Evolutionary conservation across 2,797 vertebrate genomes (phyloP).

Genomic region (Poecilia picta): DNA sequence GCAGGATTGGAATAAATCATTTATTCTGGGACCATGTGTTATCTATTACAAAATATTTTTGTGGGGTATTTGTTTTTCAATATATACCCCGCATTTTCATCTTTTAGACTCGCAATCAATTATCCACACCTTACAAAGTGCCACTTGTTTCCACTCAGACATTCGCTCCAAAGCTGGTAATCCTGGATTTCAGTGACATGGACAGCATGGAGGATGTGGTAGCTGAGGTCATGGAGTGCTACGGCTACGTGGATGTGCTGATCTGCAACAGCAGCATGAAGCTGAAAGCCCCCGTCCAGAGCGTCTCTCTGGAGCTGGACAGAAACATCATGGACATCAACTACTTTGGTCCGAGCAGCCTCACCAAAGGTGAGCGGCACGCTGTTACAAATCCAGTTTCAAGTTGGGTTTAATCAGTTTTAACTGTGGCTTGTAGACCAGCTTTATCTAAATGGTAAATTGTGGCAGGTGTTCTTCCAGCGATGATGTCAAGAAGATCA

Average conservation of each 20-base stretch:
- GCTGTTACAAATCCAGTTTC: background rate
- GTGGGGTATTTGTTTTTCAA: no score
- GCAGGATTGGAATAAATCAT: background rate
- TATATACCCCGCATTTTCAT: background rate
- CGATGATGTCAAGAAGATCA: slow-evolving; percentile 91
- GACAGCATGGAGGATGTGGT: slow-evolving; percentile 86
- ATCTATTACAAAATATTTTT: background rate
- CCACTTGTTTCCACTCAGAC: slow-evolving; percentile 75
- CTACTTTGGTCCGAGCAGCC: slow-evolving; percentile 93
- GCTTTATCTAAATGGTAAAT: slow-evolving; percentile 3
- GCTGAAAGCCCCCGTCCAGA: slow-evolving; percentile 90
- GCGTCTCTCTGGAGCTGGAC: slow-evolving; percentile 90
- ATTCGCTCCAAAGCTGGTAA: slow-evolving; percentile 91
- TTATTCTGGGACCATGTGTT: background rate
- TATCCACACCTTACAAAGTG: background rate
- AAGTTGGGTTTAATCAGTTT: background rate
- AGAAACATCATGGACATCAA: slow-evolving; percentile 96
- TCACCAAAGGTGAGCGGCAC: slow-evolving; percentile 87
- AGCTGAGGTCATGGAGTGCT: slow-evolving; percentile 89
- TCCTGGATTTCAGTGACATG: slow-evolving; percentile 92
- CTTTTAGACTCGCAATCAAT: background rate
- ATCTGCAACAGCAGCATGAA: slow-evolving; percentile 94
- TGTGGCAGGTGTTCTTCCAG: slow-evolving; percentile 88
- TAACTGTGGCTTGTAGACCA: background rate
- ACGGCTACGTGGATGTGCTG: slow-evolving; percentile 92